These are phyloP conservation scores for Neosilurus hyrtlii DNA, from an alignment of 2,797 vertebrate genomes.

Conservation along the genomic window DNA sequence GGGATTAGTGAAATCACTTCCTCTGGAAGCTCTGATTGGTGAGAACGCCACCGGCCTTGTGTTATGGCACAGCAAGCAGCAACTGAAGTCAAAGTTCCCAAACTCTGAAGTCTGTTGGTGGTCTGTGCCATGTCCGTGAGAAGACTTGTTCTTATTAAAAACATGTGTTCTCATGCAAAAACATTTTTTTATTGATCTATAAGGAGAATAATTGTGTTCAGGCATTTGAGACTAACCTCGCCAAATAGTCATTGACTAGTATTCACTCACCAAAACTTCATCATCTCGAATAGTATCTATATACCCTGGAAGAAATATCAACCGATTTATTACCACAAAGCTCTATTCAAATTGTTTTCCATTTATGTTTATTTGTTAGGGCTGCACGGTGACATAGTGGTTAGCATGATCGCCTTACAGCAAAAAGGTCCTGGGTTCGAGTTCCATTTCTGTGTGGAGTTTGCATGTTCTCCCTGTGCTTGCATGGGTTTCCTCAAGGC, in stretches of 20 bases:
- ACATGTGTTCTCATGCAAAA: conserved; percentile 3
- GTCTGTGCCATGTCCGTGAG: conserved; percentile 29
- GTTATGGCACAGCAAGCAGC: conserved; percentile 41
- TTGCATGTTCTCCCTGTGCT: too few species aligned
- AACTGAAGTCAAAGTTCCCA: conserved; percentile 35
- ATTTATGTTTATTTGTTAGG: not conserved
- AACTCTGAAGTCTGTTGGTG: conserved; percentile 14
- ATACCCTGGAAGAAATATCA: not conserved
- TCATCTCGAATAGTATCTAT: not conserved
- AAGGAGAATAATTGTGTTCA: not conserved
- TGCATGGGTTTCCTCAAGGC: too few species aligned
- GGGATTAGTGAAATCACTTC: conserved; percentile 70
- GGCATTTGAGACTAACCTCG: not conserved
- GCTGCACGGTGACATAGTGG: too few species aligned
- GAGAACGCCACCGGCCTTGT: conserved; percentile 54
- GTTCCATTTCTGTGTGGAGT: too few species aligned
- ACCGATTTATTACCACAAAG: not conserved
- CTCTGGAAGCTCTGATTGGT: conserved; percentile 63
- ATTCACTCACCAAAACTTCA: too few species aligned
- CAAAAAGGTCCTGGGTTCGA: too few species aligned
- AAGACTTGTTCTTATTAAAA: conserved; percentile 11
- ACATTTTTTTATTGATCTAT: conserved; percentile 12
- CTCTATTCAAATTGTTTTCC: not conserved
- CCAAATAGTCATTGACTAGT: too few species aligned
- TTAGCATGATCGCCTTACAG: too few species aligned